Evolutionary conservation across 2,113 vertebrate genomes (phyloP), one percentile per base, ranked within the genome.

Genomic region (Tachuris rubrigastra): DNA sequence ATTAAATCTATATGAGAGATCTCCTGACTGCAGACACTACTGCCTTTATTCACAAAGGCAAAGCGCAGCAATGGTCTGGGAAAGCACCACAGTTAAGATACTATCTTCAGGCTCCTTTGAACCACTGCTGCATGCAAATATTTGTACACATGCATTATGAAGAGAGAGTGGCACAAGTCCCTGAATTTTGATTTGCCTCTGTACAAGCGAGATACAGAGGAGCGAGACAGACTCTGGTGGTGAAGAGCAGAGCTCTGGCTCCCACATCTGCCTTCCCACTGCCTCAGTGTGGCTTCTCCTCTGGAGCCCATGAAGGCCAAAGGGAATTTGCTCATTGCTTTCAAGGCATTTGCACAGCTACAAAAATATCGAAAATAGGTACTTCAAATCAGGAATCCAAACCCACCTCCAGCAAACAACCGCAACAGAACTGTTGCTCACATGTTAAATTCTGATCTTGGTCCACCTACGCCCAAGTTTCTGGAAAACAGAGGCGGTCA

Each of bases 31-130:
- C 94, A 96, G 95, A 96, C 96, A 96, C 90, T 78, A 46, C 72
- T 74, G 91, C 91, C 75, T 88, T 84, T 76, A 86, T 96, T 96
- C 97, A 96, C 96, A 95, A 96, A 97, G 92, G 87, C 65, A 96
- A 87, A 93, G 75, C 49, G 27, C 72, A 73, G 95, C 82, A 82
- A 81, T 85, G 74, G 93, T 91, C 95, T 87, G 92, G 96, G 94
- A 97, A 97, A 97, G 92, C 92, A 96, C 92, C 86, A 89, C 90
- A 53, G 92, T 94, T 96, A 92, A 97, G 96, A 96, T 94, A 46
- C 53, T 42, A 94, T 96, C 90, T 95, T 66, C 80, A 79, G 86
- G 93, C 90, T 95, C 90, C 93, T 96, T 96, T 97, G 95, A 97
- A 96, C 83, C 49, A 15, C 84, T 87, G 86, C 90, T 93, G 95